Conservation (phyloP, 2,888 invertebrate genomes). For the Drosophila sordidula region DNA sequence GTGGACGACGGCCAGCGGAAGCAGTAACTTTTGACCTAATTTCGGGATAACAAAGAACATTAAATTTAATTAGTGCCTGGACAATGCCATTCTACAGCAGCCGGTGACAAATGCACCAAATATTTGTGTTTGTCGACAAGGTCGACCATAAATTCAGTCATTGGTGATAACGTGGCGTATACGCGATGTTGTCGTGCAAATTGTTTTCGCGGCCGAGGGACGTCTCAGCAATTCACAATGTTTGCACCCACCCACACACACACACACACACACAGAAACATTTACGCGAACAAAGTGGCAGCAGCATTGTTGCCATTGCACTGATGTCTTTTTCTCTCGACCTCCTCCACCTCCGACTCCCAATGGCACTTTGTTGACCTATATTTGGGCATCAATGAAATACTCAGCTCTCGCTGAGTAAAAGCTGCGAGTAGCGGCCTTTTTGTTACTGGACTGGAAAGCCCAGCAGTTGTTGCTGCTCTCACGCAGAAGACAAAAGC, state of each 20-base stretch:
- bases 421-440: conserved; percentile 62
- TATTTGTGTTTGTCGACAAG: conserved; percentile 53
- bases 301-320: conserved; percentile 48
- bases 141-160: conserved; percentile 61
- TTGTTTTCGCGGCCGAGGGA: no score
- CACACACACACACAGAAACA: neutral
- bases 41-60: conserved; percentile 28
- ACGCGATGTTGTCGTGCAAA: conserved; percentile 56
- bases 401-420: conserved; percentile 56
- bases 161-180: conserved; percentile 68
- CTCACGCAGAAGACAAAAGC: conserved; percentile 22
- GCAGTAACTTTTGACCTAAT: conserved; percentile 61
- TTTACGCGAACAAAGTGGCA: conserved; percentile 25
- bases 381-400: conserved; percentile 84
- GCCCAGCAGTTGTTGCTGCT: conserved; percentile 33
- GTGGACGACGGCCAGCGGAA: conserved; percentile 1
- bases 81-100: conserved; percentile 19
- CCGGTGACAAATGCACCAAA: conserved; percentile 49
- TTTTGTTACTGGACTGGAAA: conserved; percentile 48
- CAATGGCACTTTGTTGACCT: conserved; percentile 83
- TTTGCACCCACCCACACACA: no score
- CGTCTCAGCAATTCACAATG: no score
- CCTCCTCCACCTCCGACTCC: neutral
- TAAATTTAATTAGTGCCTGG: conserved; percentile 60
- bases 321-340: conserved; percentile 38